Percentiles rank a stretch among this genome's conserved stretches.
These are phyloP conservation scores for Heliopora coerulea DNA, from an alignment of 92 coral and sea anemone genomes.

Conservation along the genomic window DNA sequence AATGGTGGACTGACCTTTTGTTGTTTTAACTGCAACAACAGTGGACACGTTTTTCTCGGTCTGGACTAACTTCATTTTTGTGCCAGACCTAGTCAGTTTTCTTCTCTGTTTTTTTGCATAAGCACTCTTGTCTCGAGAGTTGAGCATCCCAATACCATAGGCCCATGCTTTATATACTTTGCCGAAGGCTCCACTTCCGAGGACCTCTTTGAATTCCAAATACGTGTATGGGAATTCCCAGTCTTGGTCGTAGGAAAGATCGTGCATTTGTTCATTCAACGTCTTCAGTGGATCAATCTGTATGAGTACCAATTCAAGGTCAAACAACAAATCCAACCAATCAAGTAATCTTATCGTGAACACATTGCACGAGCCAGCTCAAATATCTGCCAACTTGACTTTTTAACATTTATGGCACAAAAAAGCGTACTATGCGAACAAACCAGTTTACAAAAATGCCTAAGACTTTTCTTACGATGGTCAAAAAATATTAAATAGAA, in stretches of 20 bases:
- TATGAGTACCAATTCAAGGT: no score
- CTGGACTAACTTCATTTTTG: constrained; percentile 11
- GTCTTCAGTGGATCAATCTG: constrained; percentile 55
- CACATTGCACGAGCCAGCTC: no score
- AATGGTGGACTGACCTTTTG: constrained; percentile 41
- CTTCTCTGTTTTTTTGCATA: constrained; percentile 46
- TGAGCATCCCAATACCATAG: constrained; percentile 43
- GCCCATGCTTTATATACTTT: constrained; percentile 52
- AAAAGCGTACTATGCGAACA: no score
- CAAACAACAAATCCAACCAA: no score
- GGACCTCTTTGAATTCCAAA: constrained; percentile 30
- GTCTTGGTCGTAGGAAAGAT: constrained; percentile 55
- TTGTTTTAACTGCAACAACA: constrained; percentile 55
- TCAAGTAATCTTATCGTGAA: no score
- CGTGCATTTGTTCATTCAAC: constrained; percentile 51
- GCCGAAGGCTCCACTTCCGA: constrained; percentile 56
- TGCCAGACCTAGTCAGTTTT: constrained; percentile 28
- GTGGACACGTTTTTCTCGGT: constrained; percentile 31
- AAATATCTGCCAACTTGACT: no score
- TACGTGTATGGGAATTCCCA: constrained; percentile 55
- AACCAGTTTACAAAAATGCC: no score
- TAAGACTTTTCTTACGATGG: no score
- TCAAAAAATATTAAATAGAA: no score
- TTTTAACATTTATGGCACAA: no score
- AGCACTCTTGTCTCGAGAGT: constrained; percentile 47